phyloP scores from a whole-genome alignment of 92 coral and sea anemone genomes.

The Epizoanthus scotinus region DNA sequence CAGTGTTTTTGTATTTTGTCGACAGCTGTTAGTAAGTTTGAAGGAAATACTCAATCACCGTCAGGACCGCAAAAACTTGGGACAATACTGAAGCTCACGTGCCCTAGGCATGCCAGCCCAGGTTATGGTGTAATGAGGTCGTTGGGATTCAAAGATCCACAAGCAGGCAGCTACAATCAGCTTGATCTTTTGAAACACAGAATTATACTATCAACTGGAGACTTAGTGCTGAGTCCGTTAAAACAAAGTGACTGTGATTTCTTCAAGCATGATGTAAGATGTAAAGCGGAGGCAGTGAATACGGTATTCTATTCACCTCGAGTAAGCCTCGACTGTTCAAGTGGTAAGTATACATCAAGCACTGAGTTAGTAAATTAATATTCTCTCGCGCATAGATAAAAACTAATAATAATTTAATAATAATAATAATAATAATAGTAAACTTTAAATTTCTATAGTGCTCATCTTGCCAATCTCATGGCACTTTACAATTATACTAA shows the following conservation, averaged over 20 bases:
- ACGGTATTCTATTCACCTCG: slow-evolving; percentile 1
- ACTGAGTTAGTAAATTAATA: too few relatives aligned
- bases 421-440: too few relatives aligned
- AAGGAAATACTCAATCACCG: background rate
- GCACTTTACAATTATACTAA: too few relatives aligned
- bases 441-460: too few relatives aligned
- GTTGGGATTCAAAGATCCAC: background rate
- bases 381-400: too few relatives aligned
- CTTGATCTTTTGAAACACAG: slow-evolving; percentile 9
- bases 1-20: background rate
- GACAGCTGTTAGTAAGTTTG: slow-evolving; percentile 4
- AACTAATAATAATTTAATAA: too few relatives aligned
- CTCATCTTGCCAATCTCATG: too few relatives aligned
- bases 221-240: slow-evolving; percentile 26
- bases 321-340: background rate
- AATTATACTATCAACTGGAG: background rate
- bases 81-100: background rate
- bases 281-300: slow-evolving; percentile 28
- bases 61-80: background rate
- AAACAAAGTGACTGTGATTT: slow-evolving; percentile 13
- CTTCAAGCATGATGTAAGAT: slow-evolving; percentile 2
- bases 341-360: background rate
- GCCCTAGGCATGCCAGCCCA: background rate
- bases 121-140: slow-evolving; percentile 27
- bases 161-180: background rate